phyloP scores from a whole-genome alignment of 2,797 vertebrate species.

The Pteropus rufus region DNA sequence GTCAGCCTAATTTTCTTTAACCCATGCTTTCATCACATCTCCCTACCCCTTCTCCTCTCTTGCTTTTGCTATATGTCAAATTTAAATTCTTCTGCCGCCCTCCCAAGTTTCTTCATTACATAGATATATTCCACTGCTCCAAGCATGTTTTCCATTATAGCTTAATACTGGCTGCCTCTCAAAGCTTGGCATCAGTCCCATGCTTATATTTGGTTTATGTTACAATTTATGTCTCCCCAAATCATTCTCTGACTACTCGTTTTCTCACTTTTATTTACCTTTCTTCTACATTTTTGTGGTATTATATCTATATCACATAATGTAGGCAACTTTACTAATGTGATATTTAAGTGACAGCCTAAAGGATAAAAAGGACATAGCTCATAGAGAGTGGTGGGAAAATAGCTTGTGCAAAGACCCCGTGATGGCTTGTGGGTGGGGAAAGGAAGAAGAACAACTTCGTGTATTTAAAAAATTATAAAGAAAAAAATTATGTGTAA shows the following conservation, averaged over 20 bases:
- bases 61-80: background rate
- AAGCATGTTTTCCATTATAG: background rate
- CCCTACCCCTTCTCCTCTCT: background rate
- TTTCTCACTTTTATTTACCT: background rate
- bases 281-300: background rate
- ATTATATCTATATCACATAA: background rate
- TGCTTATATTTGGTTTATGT: background rate
- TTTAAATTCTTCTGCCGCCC: background rate
- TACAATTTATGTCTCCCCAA: background rate
- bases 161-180: background rate
- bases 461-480: background rate
- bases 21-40: background rate
- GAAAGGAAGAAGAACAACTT: background rate
- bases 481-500: background rate
- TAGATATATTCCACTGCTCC: background rate
- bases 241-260: background rate
- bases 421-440: accelerated
- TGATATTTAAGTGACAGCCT: background rate
- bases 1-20: background rate
- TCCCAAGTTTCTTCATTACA: background rate
- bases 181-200: background rate
- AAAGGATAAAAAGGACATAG: background rate
- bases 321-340: background rate
- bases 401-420: background rate
- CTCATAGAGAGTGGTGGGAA: background rate